Evolutionary conservation across 2,113 vertebrate genomes (phyloP), one percentile per base, ranked within the genome.

Genomic region (Ahaetulla prasina): DNA sequence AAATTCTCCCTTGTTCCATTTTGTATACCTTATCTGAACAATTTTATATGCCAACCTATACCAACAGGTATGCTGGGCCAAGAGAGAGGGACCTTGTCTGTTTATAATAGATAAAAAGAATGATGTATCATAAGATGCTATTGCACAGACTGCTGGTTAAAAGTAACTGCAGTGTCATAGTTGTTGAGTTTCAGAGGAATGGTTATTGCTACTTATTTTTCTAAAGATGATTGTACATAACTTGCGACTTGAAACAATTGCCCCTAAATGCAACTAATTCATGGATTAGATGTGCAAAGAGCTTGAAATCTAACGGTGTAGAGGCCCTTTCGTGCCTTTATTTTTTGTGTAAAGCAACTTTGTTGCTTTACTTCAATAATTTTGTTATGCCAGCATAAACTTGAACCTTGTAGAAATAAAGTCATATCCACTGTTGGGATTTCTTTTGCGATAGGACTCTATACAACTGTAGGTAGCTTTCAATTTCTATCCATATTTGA

Each of bases 231-330:
- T 10, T 23, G 7, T 30, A 39, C 53, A 53, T 85, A 89, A 84
- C 53, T 85, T 53, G 68, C 87, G 43, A 92, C 91, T 74, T 92
- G 30, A 89, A 80, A 54, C 52, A 89, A 68, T 57, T 68, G 39
- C 55, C 54, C 87, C 47, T 50, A 89, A 92, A 57, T 45, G 54
- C 27, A 49, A 14, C 35, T n/a, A n/a, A 85, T 84, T 92, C 68
- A 88, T 89, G 68, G 68, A 85, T 85, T 55, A 92, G 50, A 89
- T 57, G 52, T 20, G 87, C 68, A 57, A 89, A 92, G 80, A 68
- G 50, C 50, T 92, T 88, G 49, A 88, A 92, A 88, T 23, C 63
- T 50, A 87, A 88, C 43, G 45, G 47, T 39, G 45, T 50, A 12
- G 55, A 88, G 57, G n/a, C 91, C 25, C 3, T 68, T 87, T 35